Base-by-base conservation (phyloP, 2,888 invertebrate genomes). In the Epinotia nisella region DNA sequence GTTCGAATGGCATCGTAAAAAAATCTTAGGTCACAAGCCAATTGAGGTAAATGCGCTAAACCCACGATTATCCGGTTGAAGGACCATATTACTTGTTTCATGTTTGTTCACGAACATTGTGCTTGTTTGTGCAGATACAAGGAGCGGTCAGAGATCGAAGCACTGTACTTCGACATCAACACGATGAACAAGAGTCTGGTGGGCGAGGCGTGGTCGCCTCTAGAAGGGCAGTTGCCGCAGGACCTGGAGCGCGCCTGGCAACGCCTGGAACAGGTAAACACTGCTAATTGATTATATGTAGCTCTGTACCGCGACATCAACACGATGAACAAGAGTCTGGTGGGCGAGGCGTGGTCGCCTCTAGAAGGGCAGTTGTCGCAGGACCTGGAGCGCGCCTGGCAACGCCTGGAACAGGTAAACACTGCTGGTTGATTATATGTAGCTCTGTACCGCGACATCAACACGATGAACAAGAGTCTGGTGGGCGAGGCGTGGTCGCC, bases 171-270 rank as follows among this genome's bases (percentile, higher is more conserved):
- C 90, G 97, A 98, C 86, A 98, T 99, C 81, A 99, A 99, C 90
- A 98, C 99, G 0, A 96, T 98, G 89, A 94, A 99, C 79, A 99
- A 99, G 90, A 98, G 98, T n/a, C 92, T 99, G 78, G 97, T 98
- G 78, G 98, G 98, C 79, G 97, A 97, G 17, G 95, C 96, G 17
- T 98, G 97, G 90, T 95, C 95, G 7, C 98, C 98, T 0, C 95
- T 96, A 49, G 98, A 98, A 83, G 98, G 99, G 0, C 97, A 98
- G 87, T 94, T 98, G 82, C 96, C 99, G 0, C 98, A 99, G 83
- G 99, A 99, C 90, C 96, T 99, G 81, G 99, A 99, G 92, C 95
- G 97, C 72, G 97, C 98, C 41, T 99, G 99, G 99, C 96, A 97
- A 82, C 94, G 95, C 73, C 93, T 99, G 68, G 99, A 99, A 90